These are phyloP conservation scores for Actenoides lindsayi DNA, from an alignment of 2,113 vertebrate genomes.

Conservation along the genomic window DNA sequence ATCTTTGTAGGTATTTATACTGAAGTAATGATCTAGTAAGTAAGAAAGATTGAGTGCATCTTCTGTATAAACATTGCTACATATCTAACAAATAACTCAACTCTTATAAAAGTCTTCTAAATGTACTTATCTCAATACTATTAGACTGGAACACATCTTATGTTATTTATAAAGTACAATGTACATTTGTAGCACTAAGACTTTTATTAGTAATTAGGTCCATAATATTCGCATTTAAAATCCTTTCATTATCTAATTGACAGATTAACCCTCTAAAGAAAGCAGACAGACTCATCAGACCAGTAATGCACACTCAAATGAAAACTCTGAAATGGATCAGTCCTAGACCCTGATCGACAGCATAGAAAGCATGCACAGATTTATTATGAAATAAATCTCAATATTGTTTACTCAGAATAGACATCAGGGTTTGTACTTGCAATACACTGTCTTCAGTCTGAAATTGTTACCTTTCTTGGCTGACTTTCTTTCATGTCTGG, in stretches of 20 bases:
- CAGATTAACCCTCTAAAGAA: slow-evolving; percentile 13
- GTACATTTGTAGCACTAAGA: neutral
- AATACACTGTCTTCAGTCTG: neutral
- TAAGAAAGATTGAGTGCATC: neutral
- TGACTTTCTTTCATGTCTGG: neutral
- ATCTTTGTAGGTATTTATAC: neutral
- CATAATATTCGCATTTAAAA: slow-evolving; percentile 22
- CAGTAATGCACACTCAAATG: neutral
- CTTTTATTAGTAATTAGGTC: slow-evolving; percentile 38
- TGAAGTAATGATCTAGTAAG: neutral
- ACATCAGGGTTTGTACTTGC: neutral
- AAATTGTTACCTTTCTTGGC: neutral
- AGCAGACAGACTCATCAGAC: neutral
- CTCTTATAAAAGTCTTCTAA: neutral
- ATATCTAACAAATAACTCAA: neutral
- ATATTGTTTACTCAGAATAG: neutral
- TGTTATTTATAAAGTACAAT: neutral
- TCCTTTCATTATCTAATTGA: neutral
- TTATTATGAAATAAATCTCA: neutral
- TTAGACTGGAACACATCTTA: neutral
- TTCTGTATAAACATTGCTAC: neutral
- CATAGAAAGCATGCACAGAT: neutral
- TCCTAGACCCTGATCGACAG: neutral
- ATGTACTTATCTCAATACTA: neutral
- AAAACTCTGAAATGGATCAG: neutral